Evolutionary conservation across 2,888 invertebrate species (phyloP).

Genomic region (Conops quadrifasciatus): DNA sequence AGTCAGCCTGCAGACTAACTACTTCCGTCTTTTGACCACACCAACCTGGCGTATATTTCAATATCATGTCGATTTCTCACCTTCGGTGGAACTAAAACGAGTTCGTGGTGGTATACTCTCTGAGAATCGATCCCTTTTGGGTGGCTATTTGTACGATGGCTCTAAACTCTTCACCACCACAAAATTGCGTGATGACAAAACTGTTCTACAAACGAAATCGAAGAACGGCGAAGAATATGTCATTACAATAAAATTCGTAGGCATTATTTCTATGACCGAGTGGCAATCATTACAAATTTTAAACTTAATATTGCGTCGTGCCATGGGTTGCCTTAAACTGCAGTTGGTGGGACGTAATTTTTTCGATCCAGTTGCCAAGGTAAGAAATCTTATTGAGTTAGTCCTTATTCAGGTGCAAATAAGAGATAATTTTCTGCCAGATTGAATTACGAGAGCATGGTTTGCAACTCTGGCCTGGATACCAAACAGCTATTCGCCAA

Average conservation of each 20-base stretch:
- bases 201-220: conserved; percentile 69
- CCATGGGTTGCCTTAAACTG: conserved; percentile 69
- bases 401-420: not conserved
- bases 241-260: conserved; percentile 71
- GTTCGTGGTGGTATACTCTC: conserved; percentile 72
- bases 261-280: conserved; percentile 73
- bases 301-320: conserved; percentile 77
- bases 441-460: conserved; percentile 71
- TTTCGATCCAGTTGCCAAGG: conserved; percentile 75
- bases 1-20: conserved; percentile 72
- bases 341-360: conserved; percentile 78
- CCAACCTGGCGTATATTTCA: conserved; percentile 78
- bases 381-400: conserved; percentile 53
- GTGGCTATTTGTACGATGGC: conserved; percentile 82
- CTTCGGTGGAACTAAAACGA: conserved; percentile 74
- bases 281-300: conserved; percentile 79
- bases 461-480: conserved; percentile 86
- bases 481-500: conserved; percentile 83
- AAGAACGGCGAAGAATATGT: conserved; percentile 66
- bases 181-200: conserved; percentile 68
- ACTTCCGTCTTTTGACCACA: conserved; percentile 72
- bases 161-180: conserved; percentile 73
- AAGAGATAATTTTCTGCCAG: conserved; percentile 50
- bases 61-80: conserved; percentile 78
- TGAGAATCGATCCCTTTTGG: conserved; percentile 68